Base-by-base conservation (phyloP, 2,113 vertebrate species). In the Notarius quadriscutis region DNA sequence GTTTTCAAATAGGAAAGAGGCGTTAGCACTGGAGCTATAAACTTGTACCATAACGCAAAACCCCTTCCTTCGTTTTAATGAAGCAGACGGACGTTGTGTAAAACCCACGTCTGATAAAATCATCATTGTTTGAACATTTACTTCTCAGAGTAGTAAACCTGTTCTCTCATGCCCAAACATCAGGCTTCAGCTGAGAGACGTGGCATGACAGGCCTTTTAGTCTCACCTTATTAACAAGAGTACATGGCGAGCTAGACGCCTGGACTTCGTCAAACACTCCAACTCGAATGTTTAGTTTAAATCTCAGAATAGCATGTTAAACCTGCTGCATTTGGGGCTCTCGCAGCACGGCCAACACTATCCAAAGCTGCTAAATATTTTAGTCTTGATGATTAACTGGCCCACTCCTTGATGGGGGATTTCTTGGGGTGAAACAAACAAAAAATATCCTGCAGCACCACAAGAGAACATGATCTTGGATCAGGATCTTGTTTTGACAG, bases 1-100 rank as follows among this genome's bases (percentile, higher is more conserved):
- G 93, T 94, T 94, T 84, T 93, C 89, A 94, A 80, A 94, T 89
- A 94, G 94, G 93, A 90, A 95, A 92, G 92, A 88, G 91, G 78
- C 86, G 0, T 93, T 80, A 92, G 88, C 88, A 87, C 90, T 84
- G 88, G 88, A 87, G 58, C 77, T 77, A 87, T 58, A 51, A 81
- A 62, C 18, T n/a, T 81, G 34, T 57, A 80, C 81, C 18, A 69
- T 92, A 91, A 85, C 78, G 81, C 86, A 62, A 17, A 53, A 10
- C 90, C 87, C 81, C 88, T 82, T 0, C 67, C 79, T 74, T 75
- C 57, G 87, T 89, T 55, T 83, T 78, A 85, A 87, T 41, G 18
- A 75, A 84, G 74, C 48, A 74, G 27, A 62, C 69, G 81, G 88
- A 87, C 15, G 1, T n/a, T 81, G 57, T 30, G 50, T 83, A 88